Conservation (phyloP, 2,888 invertebrate genomes). For the Heliconius erato region DNA sequence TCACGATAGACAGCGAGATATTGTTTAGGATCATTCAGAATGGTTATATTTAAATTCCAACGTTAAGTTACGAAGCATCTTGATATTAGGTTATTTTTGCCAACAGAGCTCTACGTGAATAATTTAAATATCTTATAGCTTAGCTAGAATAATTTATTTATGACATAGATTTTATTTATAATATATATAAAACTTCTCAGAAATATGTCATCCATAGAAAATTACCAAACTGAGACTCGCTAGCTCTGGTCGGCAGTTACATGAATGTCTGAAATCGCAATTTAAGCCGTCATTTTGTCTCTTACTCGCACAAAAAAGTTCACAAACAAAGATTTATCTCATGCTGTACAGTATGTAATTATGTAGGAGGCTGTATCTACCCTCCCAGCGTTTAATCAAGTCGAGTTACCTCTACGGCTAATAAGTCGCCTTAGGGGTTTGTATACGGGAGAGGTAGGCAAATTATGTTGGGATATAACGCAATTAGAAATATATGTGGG, state of each 20-base stretch:
- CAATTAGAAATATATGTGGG: conserved; percentile 9
- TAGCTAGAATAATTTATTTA: no score
- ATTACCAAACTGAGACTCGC: background rate
- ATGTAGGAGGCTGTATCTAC: conserved; percentile 20
- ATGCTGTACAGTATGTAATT: conserved; percentile 24
- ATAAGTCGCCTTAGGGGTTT: conserved; percentile 35
- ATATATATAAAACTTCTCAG: no score
- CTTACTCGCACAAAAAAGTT: conserved; percentile 13
- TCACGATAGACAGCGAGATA: no score
- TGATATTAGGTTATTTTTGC: no score
- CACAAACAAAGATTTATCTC: conserved; percentile 30
- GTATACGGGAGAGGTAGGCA: conserved; percentile 18
- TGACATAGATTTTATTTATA: no score
- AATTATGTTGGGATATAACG: conserved; percentile 19
- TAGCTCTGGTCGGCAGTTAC: background rate
- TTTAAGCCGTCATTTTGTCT: conserved; percentile 12
- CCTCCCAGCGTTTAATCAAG: conserved; percentile 40
- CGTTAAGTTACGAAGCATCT: no score
- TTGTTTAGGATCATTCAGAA: no score
- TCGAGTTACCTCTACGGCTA: conserved; percentile 36
- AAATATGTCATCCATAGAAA: no score
- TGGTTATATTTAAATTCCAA: no score
- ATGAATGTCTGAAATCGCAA: conserved; percentile 1
- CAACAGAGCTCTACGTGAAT: no score
- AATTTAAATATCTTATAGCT: no score